Conservation (phyloP, 2,888 invertebrate species). For the Drosophila melanocephala region DNA sequence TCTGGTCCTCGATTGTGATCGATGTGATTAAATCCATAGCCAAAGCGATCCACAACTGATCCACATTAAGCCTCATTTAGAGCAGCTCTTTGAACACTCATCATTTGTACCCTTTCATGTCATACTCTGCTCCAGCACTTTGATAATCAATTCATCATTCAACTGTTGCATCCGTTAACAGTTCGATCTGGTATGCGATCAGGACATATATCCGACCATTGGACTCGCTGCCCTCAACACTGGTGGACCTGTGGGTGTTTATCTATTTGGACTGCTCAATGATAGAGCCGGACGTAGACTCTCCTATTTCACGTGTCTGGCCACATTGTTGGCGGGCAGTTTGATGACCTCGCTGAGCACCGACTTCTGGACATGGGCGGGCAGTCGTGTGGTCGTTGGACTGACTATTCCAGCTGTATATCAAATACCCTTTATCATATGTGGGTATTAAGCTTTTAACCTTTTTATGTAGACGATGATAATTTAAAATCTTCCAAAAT, state of each 20-base stretch:
- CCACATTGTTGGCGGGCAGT: slow-evolving; percentile 92
- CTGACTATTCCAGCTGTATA: slow-evolving; percentile 96
- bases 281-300: slow-evolving; percentile 94
- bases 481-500: background rate
- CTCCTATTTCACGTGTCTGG: slow-evolving; percentile 94
- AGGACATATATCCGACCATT: slow-evolving; percentile 94
- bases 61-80: slow-evolving; percentile 49
- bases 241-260: slow-evolving; percentile 96
- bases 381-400: slow-evolving; percentile 93
- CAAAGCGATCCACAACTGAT: slow-evolving; percentile 1
- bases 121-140: background rate
- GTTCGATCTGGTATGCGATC: slow-evolving; percentile 96
- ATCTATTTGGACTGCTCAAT: slow-evolving; percentile 93
- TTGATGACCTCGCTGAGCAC: slow-evolving; percentile 92
- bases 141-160: background rate
- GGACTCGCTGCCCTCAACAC: slow-evolving; percentile 94
- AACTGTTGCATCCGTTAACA: slow-evolving; percentile 28
- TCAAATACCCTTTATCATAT: slow-evolving; percentile 97
- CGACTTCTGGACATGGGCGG: slow-evolving; percentile 93
- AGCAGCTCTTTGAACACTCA: slow-evolving; percentile 44
- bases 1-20: slow-evolving; percentile 92
- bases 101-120: slow-evolving; percentile 39
- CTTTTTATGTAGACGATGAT: background rate
- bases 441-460: slow-evolving; percentile 87
- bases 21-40: slow-evolving; percentile 87